phyloP scores from a whole-genome alignment of 2,888 invertebrate genomes.

The Leucophenga montana region DNA sequence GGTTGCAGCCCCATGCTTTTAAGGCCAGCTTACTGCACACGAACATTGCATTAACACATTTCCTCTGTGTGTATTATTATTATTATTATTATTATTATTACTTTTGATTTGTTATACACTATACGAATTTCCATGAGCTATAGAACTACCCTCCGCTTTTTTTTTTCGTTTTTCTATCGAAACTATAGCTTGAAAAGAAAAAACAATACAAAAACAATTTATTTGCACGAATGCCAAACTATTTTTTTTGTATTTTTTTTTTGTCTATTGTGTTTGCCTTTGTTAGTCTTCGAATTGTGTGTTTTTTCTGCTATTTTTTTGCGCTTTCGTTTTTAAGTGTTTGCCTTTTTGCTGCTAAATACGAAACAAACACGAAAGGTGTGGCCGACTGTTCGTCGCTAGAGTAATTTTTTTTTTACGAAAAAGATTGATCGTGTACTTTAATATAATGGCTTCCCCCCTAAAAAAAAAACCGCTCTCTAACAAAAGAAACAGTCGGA shows the following conservation, averaged over 20 bases:
- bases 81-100: too few species aligned
- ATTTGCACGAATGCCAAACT: slow-evolving; percentile 5
- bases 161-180: background rate
- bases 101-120: too few species aligned
- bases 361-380: slow-evolving; percentile 5
- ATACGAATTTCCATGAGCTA: too few species aligned
- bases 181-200: background rate
- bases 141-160: background rate
- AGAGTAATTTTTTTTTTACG: background rate
- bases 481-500: background rate
- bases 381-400: background rate
- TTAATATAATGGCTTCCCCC: background rate
- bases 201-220: slow-evolving; percentile 10
- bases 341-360: background rate
- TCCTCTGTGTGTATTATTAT: too few species aligned
- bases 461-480: background rate
- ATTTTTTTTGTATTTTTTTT: slow-evolving; percentile 8
- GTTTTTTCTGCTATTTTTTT: background rate
- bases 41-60: too few species aligned
- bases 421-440: slow-evolving; percentile 5
- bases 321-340: background rate
- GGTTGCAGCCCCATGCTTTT: too few species aligned
- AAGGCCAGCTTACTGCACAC: too few species aligned
- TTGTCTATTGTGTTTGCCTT: slow-evolving; percentile 10
- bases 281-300: background rate